Conservation (phyloP, 2,888 invertebrate species). For the Mimumesa dahlbomi region DNA sequence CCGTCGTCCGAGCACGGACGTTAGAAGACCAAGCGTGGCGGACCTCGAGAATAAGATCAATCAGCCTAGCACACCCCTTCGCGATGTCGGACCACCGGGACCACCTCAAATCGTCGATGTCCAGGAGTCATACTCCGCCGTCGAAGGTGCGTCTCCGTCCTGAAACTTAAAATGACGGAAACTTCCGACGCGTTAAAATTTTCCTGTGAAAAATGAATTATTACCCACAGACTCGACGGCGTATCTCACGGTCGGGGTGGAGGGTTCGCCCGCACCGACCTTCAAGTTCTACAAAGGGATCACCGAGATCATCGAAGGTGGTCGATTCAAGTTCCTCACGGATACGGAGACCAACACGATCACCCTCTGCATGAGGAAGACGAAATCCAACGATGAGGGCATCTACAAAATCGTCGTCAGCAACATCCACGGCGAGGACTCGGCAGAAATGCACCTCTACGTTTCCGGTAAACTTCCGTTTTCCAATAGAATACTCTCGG, state of each 20-base stretch:
- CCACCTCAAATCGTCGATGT: slow-evolving; percentile 95
- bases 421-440: slow-evolving; percentile 97
- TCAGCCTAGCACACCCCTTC: slow-evolving; percentile 94
- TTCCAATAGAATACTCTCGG: not conserved
- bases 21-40: slow-evolving; percentile 93
- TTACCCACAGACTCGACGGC: slow-evolving; percentile 88
- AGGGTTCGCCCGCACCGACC: slow-evolving; percentile 96
- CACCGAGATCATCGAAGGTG: slow-evolving; percentile 95
- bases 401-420: slow-evolving; percentile 96
- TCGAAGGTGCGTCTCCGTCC: slow-evolving; percentile 88
- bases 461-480: slow-evolving; percentile 89
- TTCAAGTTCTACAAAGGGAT: slow-evolving; percentile 98
- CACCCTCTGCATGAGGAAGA: slow-evolving; percentile 96
- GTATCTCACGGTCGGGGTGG: slow-evolving; percentile 95
- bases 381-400: slow-evolving; percentile 98
- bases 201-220: too few species aligned
- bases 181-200: too few species aligned
- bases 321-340: slow-evolving; percentile 96
- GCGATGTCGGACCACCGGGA: slow-evolving; percentile 89
- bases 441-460: slow-evolving; percentile 96
- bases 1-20: slow-evolving; percentile 94
- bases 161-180: not conserved
- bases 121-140: slow-evolving; percentile 96
- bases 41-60: slow-evolving; percentile 95
- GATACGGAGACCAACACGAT: slow-evolving; percentile 96